Evolutionary conservation across 2,113 vertebrate species (phyloP), one percentile per base, ranked within the genome.

Genomic region (Pristiophorus japonicus): DNA sequence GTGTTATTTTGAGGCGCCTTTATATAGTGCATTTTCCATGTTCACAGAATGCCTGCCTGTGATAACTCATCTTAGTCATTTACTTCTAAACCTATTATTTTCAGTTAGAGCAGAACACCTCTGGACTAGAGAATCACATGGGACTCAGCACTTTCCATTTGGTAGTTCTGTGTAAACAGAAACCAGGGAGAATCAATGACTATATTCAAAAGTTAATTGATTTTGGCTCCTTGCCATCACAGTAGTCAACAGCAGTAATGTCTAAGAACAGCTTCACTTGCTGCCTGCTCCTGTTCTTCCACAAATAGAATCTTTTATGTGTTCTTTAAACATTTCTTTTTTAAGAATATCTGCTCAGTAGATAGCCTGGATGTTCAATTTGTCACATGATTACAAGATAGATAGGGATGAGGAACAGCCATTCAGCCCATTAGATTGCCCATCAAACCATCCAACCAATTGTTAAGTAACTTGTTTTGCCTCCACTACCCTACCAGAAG

Each of bases 131-230:
- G 42, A 81, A 45, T 81, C 38, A 81, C 27, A 81, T 45, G 30
- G 55, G 30, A 34, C 3, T 91, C 30, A 62, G 27, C 55, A 91
- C 30, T 91, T 91, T 34, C 55, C 55, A 62, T 59, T 81, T 81
- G 78, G 78, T 81, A 73, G 70, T 34, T 27, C 84, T 47, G 42
- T 87, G 84, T 47, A 91, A 91, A 62, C 55, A 59, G 12, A 91
- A 91, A 34, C 12, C 24, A 62, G 55, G 3, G 27, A 62, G 87
- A 59, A 62, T n/a, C 30, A 91, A 34, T 59, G 12, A 12, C 87
- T 62, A 27, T 90, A n/a, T 91, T 91, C 55, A 91, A 62, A 91
- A n/a, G 30, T 91, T 91, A 91, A 62, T 62, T 91, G 55, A 59
- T 1, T n/a, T 91, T 91, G 87, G 87, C 55, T 62, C 27, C 87